A percentile compares a stretch with the other conserved stretches of the same genome.
phyloP scores from a whole-genome alignment of 1,140 invertebrate genomes.

The Mylabris phalerata region DNA sequence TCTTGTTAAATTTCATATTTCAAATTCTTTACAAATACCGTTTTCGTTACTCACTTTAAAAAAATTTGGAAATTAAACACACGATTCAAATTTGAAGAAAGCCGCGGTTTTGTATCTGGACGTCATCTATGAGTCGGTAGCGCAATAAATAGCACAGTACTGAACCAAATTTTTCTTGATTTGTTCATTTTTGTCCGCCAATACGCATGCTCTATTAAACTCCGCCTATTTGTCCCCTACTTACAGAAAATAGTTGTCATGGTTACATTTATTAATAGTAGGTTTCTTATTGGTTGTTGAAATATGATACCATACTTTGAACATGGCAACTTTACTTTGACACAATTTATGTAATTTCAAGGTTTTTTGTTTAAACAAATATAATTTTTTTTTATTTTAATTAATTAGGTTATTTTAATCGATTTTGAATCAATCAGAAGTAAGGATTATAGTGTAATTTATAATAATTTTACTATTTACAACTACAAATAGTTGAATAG shows the following conservation, averaged over 20 bases:
- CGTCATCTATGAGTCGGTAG: not conserved
- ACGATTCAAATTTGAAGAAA: too few relatives aligned
- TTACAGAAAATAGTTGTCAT: conserved; percentile 9
- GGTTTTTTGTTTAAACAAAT: not conserved
- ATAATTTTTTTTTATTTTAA: too few relatives aligned
- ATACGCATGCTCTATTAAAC: not conserved
- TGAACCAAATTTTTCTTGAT: not conserved
- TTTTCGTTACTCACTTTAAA: too few relatives aligned
- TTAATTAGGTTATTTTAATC: too few relatives aligned
- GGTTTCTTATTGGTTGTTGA: conserved; percentile 18
- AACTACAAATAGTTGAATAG: too few relatives aligned
- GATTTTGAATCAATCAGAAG: too few relatives aligned
- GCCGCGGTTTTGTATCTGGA: too few relatives aligned
- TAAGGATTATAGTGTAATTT: too few relatives aligned
- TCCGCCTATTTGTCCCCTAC: not conserved
- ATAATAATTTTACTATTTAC: too few relatives aligned
- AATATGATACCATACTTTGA: conserved; percentile 20
- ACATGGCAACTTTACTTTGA: conserved; percentile 14
- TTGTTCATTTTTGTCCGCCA: not conserved
- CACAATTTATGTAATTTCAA: not conserved
- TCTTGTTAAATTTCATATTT: too few relatives aligned
- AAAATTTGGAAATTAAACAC: too few relatives aligned
- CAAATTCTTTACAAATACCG: too few relatives aligned
- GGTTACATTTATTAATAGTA: conserved; percentile 22
- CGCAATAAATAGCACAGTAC: not conserved